Evolutionary conservation across 1,140 invertebrate genomes (phyloP), one percentile per base, ranked within the genome.

Genomic region (Neodiprion fabricii): DNA sequence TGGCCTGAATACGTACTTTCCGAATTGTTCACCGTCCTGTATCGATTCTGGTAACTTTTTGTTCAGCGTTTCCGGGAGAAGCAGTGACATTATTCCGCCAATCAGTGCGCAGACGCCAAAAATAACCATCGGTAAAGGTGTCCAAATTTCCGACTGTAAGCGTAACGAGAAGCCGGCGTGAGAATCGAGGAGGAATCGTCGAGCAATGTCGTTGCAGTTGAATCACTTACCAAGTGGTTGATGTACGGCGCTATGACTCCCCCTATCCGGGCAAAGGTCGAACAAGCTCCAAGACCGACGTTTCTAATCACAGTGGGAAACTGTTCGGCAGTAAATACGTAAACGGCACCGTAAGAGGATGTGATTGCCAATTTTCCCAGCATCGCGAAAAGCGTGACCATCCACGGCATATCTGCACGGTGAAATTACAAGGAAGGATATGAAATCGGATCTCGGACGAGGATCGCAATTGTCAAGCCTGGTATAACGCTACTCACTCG

Each of bases 231-330:
- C 80, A 94, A 79, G 50, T 91, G 88, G 79, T 93, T 92, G 50
- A 94, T 89, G 77, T 92, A 94, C 8, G 95, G 94, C 1, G 95
- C 93, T 67, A 94, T 83, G 78, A 96, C 93, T 48, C 94, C 94
- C 12, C 95, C 95, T 73, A 96, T 85, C 73, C 95, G 87, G 9
- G 95, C 95, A 76, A 91, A 92, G 76, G 93, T 95, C 0, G 95
- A 96, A 66, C 93, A 91, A 5, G 93, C 92, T 2, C 95, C 95
- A 75, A 96, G 84, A 11, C 92, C 95, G 67, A 94, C 92, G 81
- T 95, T 96, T 72, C 96, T 89, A 61, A 97, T 92, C 9, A 94
- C 92, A 1, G 96, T 96, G 1, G 96, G 95, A 80, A 95, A 96
- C 81, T 96, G 93, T 87, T 97, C 95, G 8, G 93, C 92, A 10